phyloP scores from a whole-genome alignment of 2,888 invertebrate genomes.

The Acanthosoma haemorrhoidale region DNA sequence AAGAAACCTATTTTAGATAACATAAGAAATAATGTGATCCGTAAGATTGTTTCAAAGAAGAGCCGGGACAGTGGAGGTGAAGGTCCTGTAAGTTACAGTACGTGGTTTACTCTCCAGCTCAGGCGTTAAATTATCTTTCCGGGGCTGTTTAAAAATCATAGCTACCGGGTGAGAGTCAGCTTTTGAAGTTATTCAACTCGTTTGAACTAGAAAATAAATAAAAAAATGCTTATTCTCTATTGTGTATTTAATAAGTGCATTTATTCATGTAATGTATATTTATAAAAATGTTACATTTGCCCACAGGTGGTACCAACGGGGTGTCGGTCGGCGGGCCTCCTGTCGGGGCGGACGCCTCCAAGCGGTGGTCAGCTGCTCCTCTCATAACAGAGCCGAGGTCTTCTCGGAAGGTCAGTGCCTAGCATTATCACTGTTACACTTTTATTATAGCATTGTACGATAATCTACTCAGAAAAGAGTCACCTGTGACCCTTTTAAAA shows the following conservation, averaged over 20 bases:
- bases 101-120: not conserved
- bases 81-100: not conserved
- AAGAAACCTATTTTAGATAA: no score
- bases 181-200: no score
- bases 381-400: conserved; percentile 53
- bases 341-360: conserved; percentile 48
- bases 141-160: not conserved
- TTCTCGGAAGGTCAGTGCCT: conserved; percentile 36
- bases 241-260: no score
- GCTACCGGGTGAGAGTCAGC: no score
- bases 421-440: not conserved
- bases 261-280: no score
- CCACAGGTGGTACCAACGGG: conserved; percentile 33
- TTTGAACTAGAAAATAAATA: no score
- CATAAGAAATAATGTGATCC: no score
- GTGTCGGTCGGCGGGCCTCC: conserved; percentile 32
- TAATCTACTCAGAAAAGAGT: no score
- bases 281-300: not conserved
- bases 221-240: no score
- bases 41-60: no score
- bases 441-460: not conserved
- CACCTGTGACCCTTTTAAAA: no score
- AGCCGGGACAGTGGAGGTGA: not conserved
- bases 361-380: conserved; percentile 80
- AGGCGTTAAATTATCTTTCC: not conserved